Evolutionary conservation across 2,888 invertebrate genomes (phyloP), one percentile per base, ranked within the genome.

Genomic region (Noctua pronuba): DNA sequence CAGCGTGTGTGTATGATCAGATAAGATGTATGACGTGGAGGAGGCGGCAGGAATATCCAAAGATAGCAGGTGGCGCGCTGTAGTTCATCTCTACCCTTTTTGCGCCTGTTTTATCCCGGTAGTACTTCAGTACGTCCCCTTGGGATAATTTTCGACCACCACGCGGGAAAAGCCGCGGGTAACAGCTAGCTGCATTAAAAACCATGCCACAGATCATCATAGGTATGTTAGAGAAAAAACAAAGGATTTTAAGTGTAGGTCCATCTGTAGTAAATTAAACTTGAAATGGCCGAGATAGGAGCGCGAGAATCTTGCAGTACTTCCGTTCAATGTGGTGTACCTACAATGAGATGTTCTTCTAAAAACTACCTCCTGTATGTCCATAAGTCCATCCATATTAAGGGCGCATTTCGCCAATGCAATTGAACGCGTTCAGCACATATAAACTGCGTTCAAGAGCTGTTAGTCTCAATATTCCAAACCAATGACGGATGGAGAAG

Each of bases 271-370:
- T 24, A 38, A 38, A 24, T 24, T 6, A 24, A 13, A 64, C 58
- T n/a, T 55, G n/a, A n/a, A 55, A n/a, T 13, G 13, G 55, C 18
- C 18, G 58, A 28, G 18, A 18, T 28, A 28, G 21, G 62, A 62
- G 62, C 24, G 11, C 24, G 24, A 21, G 24, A 64, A 38, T 38
- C 38, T 64, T 64, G n/a, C 38, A 64, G n/a, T 65, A 35, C 41
- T 67, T 2, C 7, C 1, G 16, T 60, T n/a, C n/a, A 41, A 21
- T 35, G 49, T 49, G n/a, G 6, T 31, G 31, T 31, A 60, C 31
- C 18, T 31, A 81, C 52, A 41, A 77, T 77, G 80, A 81, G 80
- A 77, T 83, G 67, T 62, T 77, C 24, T 55, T 82, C 60, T 70
- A 44, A 21, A 80, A 64, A 46, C 31, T 24, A 38, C 18, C n/a